phyloP scores from a whole-genome alignment of 1,140 invertebrate genomes.

The Leptinotarsa texana region DNA sequence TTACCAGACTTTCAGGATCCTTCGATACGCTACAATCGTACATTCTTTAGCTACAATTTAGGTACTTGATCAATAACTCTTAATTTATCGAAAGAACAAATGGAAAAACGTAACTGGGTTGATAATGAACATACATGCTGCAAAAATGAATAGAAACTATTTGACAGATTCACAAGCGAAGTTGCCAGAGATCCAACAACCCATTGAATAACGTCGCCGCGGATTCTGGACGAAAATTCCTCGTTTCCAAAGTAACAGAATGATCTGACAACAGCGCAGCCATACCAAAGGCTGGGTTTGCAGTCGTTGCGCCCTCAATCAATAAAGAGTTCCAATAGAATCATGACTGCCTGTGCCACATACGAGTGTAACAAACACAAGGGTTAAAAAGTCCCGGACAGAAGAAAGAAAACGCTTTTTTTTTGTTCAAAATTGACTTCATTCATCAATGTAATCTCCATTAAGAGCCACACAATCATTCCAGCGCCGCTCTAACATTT shows the following conservation, averaged over 20 bases:
- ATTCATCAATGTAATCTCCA: too few species aligned
- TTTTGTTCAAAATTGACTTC: too few species aligned
- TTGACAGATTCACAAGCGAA: background rate
- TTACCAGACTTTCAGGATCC: too few species aligned
- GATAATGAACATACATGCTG: conserved; percentile 21
- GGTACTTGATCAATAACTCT: background rate
- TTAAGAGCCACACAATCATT: too few species aligned
- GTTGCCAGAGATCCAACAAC: background rate
- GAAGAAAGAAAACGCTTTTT: too few species aligned
- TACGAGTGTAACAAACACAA: too few species aligned
- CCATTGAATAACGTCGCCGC: background rate
- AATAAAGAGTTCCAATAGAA: conserved; percentile 26
- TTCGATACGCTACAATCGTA: too few species aligned
- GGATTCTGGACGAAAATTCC: background rate
- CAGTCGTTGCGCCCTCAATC: conserved; percentile 38
- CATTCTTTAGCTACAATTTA: too few species aligned
- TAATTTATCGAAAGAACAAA: background rate
- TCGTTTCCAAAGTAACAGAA: background rate
- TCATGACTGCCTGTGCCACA: too few species aligned
- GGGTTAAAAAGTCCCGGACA: too few species aligned
- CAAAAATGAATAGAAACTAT: conserved; percentile 22
- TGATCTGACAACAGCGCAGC: conserved; percentile 31
- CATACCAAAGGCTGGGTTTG: conserved; percentile 29
- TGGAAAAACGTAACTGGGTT: conserved; percentile 5
- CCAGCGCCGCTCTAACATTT: too few species aligned